These are phyloP conservation scores for Matsumurasca onukii DNA, from an alignment of 1,140 invertebrate genomes.

Conservation along the genomic window DNA sequence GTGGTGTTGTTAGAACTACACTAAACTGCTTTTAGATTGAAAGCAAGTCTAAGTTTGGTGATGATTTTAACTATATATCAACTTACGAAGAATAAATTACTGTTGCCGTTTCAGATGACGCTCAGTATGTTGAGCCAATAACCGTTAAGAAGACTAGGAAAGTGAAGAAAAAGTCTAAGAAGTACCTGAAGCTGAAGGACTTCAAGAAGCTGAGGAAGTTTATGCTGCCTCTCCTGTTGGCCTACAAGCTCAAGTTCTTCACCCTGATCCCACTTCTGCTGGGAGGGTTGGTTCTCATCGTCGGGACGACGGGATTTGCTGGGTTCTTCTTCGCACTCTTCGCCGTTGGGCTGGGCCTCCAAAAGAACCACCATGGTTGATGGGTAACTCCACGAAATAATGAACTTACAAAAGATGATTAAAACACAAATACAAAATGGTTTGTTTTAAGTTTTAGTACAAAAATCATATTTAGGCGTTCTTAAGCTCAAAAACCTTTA, in stretches of 20 bases:
- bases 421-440: too few species aligned
- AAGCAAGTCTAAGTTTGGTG: too few species aligned
- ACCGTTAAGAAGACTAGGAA: constrained; percentile 34
- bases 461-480: too few species aligned
- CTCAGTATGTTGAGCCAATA: constrained; percentile 27
- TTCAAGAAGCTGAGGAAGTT: constrained; percentile 62
- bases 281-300: constrained; percentile 68
- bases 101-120: neutral
- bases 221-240: constrained; percentile 70
- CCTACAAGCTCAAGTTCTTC: constrained; percentile 81
- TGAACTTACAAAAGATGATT: too few species aligned
- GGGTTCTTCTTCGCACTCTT: constrained; percentile 86
- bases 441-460: too few species aligned
- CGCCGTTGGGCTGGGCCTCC: constrained; percentile 58
- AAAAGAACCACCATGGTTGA: constrained; percentile 39
- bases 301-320: constrained; percentile 72
- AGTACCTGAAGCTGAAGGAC: constrained; percentile 51
- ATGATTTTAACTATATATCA: too few species aligned
- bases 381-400: neutral
- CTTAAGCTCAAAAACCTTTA: too few species aligned
- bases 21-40: too few species aligned
- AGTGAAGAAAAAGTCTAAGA: constrained; percentile 37
- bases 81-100: too few species aligned
- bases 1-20: too few species aligned
- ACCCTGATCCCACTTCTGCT: constrained; percentile 72